Conservation (phyloP, 2,113 vertebrate species). For the Vireo altiloquus region DNA sequence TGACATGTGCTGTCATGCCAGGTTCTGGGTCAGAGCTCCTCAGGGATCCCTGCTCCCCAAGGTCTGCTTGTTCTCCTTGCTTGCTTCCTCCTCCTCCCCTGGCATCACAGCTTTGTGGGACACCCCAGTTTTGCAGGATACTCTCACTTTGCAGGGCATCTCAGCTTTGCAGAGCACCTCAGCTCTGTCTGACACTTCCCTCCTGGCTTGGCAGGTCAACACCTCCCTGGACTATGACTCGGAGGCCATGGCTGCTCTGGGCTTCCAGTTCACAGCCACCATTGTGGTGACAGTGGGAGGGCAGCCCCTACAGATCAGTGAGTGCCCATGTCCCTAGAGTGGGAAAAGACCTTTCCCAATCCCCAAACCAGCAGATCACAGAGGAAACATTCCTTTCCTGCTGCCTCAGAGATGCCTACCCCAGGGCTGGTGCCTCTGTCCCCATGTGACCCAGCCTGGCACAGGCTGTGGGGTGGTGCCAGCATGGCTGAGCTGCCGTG, state of each 20-base stretch:
- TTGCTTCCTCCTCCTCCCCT: background rate
- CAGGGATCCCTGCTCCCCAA: no score
- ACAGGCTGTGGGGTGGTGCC: background rate
- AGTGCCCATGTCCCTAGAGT: background rate
- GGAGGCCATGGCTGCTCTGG: background rate
- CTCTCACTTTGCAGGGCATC: background rate
- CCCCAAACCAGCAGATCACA: background rate
- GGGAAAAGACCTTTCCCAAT: background rate
- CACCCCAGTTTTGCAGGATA: background rate
- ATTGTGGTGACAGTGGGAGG: slow-evolving; percentile 64
- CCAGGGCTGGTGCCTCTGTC: background rate
- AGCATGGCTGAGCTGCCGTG: fast-evolving
- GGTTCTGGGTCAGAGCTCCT: background rate
- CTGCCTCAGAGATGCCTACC: background rate
- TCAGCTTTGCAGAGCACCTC: background rate
- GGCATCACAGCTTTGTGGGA: fast-evolving
- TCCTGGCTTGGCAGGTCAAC: slow-evolving; percentile 42
- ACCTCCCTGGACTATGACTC: slow-evolving; percentile 61
- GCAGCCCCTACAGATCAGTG: slow-evolving; percentile 62
- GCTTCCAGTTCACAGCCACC: slow-evolving; percentile 60
- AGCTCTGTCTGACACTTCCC: background rate
- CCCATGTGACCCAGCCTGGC: fast-evolving
- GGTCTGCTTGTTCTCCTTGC: fast-evolving
- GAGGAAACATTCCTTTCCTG: background rate
- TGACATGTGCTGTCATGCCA: background rate